Evolutionary conservation across 92 coral and sea anemone species (phyloP).

Genomic region (Umimayanthus chanpuru): DNA sequence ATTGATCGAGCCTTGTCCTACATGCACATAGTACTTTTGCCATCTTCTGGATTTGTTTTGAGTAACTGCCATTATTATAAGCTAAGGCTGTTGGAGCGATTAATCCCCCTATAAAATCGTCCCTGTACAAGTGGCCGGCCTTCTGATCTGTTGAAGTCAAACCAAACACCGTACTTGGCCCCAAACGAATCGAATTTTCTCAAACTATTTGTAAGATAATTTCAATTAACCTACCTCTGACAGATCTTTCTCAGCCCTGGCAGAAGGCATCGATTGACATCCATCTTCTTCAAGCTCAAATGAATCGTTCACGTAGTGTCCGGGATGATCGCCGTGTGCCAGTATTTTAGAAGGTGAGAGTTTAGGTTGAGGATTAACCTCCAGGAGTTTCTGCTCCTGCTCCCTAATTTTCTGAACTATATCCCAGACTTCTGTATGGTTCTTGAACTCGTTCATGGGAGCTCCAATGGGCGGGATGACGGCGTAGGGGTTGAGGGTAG

Average conservation of each 20-base stretch:
- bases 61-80: no score
- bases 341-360: neutral
- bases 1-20: no score
- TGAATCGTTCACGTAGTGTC: neutral
- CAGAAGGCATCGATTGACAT: no score
- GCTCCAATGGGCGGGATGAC: constrained; percentile 15
- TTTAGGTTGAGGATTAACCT: neutral
- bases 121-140: no score
- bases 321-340: neutral
- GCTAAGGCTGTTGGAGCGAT: no score
- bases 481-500: constrained; percentile 1
- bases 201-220: no score
- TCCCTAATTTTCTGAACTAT: neutral
- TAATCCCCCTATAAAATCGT: no score
- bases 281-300: neutral
- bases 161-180: no score
- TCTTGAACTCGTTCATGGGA: constrained; percentile 6
- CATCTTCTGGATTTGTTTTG: no score
- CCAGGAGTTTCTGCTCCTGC: neutral
- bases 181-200: no score
- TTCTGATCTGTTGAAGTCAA: no score
- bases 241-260: neutral
- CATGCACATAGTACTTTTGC: no score
- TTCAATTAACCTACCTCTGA: neutral
- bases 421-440: constrained; percentile 18